Evolutionary conservation across 2,888 invertebrate genomes (phyloP), one percentile per base, ranked within the genome.

Genomic region (Unio pictorum): DNA sequence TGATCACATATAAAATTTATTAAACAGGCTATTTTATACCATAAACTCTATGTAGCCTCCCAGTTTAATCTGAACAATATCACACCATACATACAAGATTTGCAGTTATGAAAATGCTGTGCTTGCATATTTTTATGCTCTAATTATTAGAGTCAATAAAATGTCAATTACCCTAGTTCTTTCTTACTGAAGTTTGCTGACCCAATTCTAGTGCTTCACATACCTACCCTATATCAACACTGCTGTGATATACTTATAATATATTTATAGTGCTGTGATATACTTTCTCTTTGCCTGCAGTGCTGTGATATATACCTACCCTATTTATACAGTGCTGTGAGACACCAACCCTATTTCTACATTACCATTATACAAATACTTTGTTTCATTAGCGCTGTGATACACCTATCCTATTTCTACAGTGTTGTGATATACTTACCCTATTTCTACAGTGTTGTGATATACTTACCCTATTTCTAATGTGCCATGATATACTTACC

Each of bases 311-410:
- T 86, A 95, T 94, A 90, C 93, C 92, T 89, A 94, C 94, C 90
- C 94, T 92, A 92, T 95, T 95, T 79, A 95, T 92, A 87, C 94
- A 94, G 73, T 94, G 92, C 88, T 94, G 93, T 20, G 94, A 95
- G 85, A 95, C 94, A 86, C 92, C 92, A 86, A 93, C 92, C 94
- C 94, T 94, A 61, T 91, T 92, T 72, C 55, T 5, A 23, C 23
- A 23, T 23, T 23, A 23, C 23, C 23, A 23, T 23, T 23, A 23
- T 23, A 23, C 23, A 23, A 23, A 23, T 23, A 23, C 23, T 23
- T 23, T 23, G 23, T 23, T 23, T 23, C 23, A 23, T 15, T 18
- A 23, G 17, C 0, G 54, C 17, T 63, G n/a, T 15, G 45, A 57
- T 26, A 59, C 11, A 45, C 45, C 11, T 45, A 45, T 3, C 45